phyloP scores from a whole-genome alignment of 2,113 vertebrate species.

The Myotis brandtii region DNA sequence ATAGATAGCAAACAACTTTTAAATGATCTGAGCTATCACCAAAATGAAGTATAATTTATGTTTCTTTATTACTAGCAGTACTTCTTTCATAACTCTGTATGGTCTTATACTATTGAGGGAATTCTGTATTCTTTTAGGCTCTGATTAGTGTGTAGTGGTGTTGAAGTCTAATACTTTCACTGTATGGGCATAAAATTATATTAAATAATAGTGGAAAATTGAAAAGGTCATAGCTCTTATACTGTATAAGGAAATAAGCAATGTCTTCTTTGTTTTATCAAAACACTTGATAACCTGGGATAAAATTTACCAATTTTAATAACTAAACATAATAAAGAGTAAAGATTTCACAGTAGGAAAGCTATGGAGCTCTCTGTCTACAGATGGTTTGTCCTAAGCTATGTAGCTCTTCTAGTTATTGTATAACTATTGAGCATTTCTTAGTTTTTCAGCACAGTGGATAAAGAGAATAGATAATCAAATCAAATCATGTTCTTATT shows the following conservation, averaged over 20 bases:
- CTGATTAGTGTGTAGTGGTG: not conserved
- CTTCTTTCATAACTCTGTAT: not conserved
- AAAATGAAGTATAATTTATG: not conserved
- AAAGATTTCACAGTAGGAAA: not conserved
- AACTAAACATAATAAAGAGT: not conserved
- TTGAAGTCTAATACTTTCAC: not conserved
- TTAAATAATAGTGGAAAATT: not conserved
- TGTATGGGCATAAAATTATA: not conserved
- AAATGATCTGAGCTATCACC: not conserved
- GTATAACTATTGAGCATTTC: not conserved
- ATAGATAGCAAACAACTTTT: not conserved
- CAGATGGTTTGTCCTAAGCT: not conserved
- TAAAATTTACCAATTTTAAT: not conserved
- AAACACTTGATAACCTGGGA: not conserved
- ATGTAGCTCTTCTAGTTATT: not conserved
- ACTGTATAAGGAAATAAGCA: not conserved
- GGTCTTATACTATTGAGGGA: not conserved
- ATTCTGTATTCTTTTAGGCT: not conserved
- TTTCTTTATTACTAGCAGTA: not conserved
- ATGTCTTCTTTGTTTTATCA: conserved; percentile 30
- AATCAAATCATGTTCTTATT: not conserved
- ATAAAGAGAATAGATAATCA: not conserved
- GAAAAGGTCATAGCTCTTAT: not conserved
- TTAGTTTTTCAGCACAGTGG: not conserved
- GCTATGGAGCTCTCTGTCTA: not conserved